These are phyloP conservation scores for Lophotis ruficrista DNA, from an alignment of 2,113 vertebrate species.

Conservation along the genomic window DNA sequence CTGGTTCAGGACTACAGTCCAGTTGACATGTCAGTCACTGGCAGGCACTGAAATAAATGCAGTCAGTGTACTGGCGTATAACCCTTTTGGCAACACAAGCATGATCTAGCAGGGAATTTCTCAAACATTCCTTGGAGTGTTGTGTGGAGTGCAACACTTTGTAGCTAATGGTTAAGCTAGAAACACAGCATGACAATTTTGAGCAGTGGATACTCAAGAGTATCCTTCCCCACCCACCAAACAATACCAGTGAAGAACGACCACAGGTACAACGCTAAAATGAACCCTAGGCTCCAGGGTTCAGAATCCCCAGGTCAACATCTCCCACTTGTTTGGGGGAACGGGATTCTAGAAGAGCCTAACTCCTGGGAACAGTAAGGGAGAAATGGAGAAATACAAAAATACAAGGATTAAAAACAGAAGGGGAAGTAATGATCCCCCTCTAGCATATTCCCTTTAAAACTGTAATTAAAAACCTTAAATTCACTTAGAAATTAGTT, in stretches of 20 bases:
- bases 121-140: not conserved
- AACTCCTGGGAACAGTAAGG: not conserved
- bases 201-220: not conserved
- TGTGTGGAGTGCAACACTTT: not conserved
- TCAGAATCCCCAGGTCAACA: not conserved
- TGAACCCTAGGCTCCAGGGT: not conserved
- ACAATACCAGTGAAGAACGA: not conserved
- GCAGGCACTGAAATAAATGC: conserved; percentile 35
- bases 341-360: not conserved
- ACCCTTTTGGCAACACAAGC: not conserved
- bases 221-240: not conserved
- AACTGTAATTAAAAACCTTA: conserved; percentile 39
- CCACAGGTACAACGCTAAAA: not conserved
- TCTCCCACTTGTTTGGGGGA: not conserved
- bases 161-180: not conserved
- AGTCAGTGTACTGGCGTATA: not conserved
- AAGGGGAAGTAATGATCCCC: conserved; percentile 1
- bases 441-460: conserved; percentile 42
- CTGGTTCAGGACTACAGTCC: not conserved
- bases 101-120: not conserved
- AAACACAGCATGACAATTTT: not conserved
- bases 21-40: not conserved
- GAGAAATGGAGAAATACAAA: not conserved
- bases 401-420: conserved; percentile 40
- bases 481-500: conserved; percentile 47